phyloP scores from a whole-genome alignment of 2,797 vertebrate genomes.

The Typhlichthys eigenmanni region DNA sequence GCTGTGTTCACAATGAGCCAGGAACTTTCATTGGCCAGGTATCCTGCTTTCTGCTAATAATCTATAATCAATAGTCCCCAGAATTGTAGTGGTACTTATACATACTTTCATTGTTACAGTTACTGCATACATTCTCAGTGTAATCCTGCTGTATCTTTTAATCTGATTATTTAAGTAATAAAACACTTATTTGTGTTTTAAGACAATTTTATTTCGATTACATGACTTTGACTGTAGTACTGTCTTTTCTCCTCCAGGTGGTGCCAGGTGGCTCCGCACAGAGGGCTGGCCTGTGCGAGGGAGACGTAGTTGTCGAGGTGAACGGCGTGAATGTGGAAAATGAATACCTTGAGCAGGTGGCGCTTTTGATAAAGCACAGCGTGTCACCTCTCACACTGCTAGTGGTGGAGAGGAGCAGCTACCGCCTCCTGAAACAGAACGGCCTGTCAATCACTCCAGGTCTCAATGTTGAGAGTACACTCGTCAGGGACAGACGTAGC shows the following conservation, averaged over 20 bases:
- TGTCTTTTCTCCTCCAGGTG: conserved; percentile 55
- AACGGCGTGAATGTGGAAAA: conserved; percentile 65
- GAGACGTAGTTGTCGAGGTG: conserved; percentile 72
- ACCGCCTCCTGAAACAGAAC: conserved; percentile 30
- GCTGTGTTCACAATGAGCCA: conserved; percentile 49
- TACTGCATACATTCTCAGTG: neutral
- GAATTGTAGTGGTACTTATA: neutral
- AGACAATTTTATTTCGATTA: neutral
- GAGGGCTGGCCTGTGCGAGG: conserved; percentile 62
- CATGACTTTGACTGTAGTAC: neutral
- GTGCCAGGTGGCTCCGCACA: conserved; percentile 57
- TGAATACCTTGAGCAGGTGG: conserved; percentile 49
- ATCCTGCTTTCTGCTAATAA: conserved; percentile 4
- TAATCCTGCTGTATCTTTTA: neutral
- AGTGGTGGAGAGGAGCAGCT: conserved; percentile 50
- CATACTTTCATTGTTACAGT: neutral
- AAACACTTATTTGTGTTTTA: neutral
- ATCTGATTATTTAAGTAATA: neutral
- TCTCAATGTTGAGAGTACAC: conserved; percentile 17
- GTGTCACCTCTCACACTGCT: conserved; percentile 44
- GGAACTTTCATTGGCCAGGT: conserved; percentile 68
- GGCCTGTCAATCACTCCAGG: conserved; percentile 17
- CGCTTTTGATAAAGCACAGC: conserved; percentile 58
- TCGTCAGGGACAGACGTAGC: conserved; percentile 27
- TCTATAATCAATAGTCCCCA: neutral